phyloP scores from a whole-genome alignment of 2,113 vertebrate species.

The Gavia stellata region DNA sequence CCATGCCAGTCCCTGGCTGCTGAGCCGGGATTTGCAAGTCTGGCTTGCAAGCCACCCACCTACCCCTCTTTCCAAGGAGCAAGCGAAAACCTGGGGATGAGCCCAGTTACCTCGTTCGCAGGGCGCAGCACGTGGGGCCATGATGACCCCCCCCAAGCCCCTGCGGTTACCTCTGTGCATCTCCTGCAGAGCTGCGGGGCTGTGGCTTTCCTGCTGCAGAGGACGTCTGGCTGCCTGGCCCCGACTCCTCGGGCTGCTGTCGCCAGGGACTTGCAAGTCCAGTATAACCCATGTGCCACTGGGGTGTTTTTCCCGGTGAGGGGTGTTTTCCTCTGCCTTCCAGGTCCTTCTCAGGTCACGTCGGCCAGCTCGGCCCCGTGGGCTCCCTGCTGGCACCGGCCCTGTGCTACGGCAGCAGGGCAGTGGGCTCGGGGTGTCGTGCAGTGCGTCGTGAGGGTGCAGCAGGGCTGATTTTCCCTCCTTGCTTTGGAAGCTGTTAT shows the following conservation, averaged over 20 bases:
- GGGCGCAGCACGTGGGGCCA: rapidly evolving
- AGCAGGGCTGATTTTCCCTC: not conserved
- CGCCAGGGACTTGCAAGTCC: rapidly evolving
- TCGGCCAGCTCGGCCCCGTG: rapidly evolving
- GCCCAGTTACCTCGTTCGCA: rapidly evolving
- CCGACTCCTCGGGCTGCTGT: rapidly evolving
- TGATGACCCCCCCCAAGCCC: no score
- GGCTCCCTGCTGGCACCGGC: not conserved
- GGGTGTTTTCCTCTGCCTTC: not conserved
- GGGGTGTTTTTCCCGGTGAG: not conserved
- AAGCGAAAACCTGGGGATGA: not conserved
- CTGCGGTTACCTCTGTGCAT: rapidly evolving
- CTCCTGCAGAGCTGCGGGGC: rapidly evolving
- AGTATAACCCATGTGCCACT: not conserved
- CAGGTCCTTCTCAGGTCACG: not conserved
- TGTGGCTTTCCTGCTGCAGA: not conserved
- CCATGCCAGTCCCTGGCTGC: not conserved
- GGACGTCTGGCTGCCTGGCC: not conserved
- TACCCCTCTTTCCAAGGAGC: not conserved
- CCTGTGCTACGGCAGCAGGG: not conserved
- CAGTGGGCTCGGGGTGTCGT: rapidly evolving
- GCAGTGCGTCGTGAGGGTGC: rapidly evolving
- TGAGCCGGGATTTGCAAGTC: not conserved
- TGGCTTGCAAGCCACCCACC: rapidly evolving
- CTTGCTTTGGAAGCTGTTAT: not conserved